phyloP scores from a whole-genome alignment of 2,888 invertebrate genomes.

The Spodoptera picta region DNA sequence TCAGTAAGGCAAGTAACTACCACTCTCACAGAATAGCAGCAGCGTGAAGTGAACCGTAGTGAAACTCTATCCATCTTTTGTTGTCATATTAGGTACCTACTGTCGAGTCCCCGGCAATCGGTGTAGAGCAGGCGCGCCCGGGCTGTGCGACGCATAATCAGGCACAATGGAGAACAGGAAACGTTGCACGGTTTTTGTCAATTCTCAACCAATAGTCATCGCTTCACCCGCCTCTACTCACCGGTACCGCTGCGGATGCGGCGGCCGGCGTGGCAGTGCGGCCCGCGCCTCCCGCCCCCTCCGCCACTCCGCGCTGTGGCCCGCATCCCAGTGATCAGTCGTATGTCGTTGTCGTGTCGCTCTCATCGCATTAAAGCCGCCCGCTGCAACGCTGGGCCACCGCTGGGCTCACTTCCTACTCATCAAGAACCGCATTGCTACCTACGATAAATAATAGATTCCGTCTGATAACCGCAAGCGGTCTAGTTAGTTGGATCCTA shows the following conservation, averaged over 20 bases:
- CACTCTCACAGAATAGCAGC: too few species aligned
- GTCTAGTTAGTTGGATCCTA: too few species aligned
- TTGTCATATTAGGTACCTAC: too few species aligned
- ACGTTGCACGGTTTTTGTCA: conserved; percentile 44
- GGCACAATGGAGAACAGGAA: conserved; percentile 43
- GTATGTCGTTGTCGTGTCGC: conserved; percentile 9
- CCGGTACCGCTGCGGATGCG: conserved; percentile 48
- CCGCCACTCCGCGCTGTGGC: neutral
- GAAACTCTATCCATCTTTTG: too few species aligned
- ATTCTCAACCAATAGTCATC: neutral
- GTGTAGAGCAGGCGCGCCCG: too few species aligned
- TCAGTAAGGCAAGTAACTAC: too few species aligned
- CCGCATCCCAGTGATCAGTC: conserved; percentile 19
- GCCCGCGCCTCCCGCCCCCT: neutral
- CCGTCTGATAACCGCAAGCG: too few species aligned
- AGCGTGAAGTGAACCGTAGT: too few species aligned
- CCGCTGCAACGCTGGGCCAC: neutral
- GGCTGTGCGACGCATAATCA: conserved; percentile 8
- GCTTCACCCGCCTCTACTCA: neutral
- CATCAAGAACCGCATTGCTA: too few species aligned
- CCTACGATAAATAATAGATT: too few species aligned
- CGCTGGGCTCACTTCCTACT: conserved; percentile 5
- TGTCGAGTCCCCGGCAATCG: too few species aligned
- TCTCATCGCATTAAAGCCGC: conserved; percentile 36
- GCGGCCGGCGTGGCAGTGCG: neutral